Conservation (phyloP, 2,888 invertebrate genomes). For the Ashinkailepas kermadecensis region DNA sequence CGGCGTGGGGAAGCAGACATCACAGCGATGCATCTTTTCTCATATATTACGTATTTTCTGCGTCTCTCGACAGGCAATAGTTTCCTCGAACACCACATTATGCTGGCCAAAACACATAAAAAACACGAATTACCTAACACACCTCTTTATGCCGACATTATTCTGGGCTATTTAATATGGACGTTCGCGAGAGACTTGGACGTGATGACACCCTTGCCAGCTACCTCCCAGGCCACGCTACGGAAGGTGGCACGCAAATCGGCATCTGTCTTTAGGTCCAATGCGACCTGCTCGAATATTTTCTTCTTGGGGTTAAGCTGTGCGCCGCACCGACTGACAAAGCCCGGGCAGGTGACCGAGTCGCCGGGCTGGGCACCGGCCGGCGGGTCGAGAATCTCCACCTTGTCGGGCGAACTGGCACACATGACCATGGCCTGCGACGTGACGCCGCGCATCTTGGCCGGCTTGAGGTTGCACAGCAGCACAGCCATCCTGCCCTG, state of each 20-base stretch:
- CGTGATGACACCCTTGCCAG: background rate
- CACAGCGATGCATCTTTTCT: too few relatives aligned
- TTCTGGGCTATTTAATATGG: background rate
- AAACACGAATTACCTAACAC: too few relatives aligned
- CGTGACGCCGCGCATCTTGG: constrained; percentile 77
- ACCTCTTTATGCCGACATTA: too few relatives aligned
- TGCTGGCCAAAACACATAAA: too few relatives aligned
- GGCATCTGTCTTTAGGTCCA: constrained; percentile 36
- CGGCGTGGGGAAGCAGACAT: too few relatives aligned
- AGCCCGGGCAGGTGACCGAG: constrained; percentile 60
- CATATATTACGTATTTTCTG: too few relatives aligned
- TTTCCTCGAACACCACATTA: too few relatives aligned
- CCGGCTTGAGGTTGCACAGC: constrained; percentile 87
- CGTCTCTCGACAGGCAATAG: too few relatives aligned
- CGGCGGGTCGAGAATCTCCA: constrained; percentile 74
- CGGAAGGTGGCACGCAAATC: constrained; percentile 4
- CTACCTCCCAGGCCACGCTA: background rate
- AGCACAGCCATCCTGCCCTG: constrained; percentile 70
- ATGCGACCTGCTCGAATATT: constrained; percentile 59
- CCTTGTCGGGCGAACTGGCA: constrained; percentile 51
- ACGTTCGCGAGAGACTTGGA: background rate
- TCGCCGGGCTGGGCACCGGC: constrained; percentile 59
- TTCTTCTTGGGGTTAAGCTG: constrained; percentile 86
- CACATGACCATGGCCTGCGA: constrained; percentile 98
- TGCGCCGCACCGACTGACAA: constrained; percentile 61